Base-by-base conservation (phyloP, 2,113 vertebrate species). In the Tragelaphus strepsiceros region DNA sequence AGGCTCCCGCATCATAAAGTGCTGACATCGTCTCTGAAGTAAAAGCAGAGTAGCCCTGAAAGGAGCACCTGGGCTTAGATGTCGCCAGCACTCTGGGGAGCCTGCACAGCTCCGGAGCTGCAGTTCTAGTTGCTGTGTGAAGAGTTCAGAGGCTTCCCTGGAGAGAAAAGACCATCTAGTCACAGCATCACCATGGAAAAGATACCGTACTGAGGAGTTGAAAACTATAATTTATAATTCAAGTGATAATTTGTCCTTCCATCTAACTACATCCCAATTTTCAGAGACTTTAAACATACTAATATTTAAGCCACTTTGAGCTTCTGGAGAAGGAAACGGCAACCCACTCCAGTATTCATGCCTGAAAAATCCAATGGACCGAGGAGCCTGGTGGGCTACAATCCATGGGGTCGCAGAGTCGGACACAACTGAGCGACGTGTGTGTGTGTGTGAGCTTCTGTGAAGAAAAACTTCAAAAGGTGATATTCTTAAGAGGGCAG, bases 1-100 rank as follows among this genome's bases (percentile, higher is more conserved):
- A 12, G 67, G 78, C 43, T 74, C 26, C 67, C 78, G 86, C 96
- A 90, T 98, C 98, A 98, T 5, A 98, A 96, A 97, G 95, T 30
- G 78, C 82, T 96, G 96, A 97, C 92, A 9, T 12, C 24, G 9
- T 14, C 91, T 62, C 90, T 91, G 80, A 90, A 74, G 96, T 35
- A 30, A 95, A 96, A 59, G 67, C 59, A 30, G 71, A 81, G 74
- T 49, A 51, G 32, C 17, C 9, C 6, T 1, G 35, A 17, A 49
- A 16, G 32, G 2, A 16, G 5, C 2, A 6, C 6, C 54, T 35
- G 61, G 51, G 85, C 11, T n/a, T 28, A 24, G 16, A 46, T 0
- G 39, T 1, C 0, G 12, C 49, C 39, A 26, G 64, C 54, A 4
- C 53, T 87, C 67, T 2, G 11, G 1, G 16, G 54, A 88, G 21